Evolutionary conservation across 2,888 invertebrate species (phyloP).

Genomic region (Nematopogon swammerdamellus): DNA sequence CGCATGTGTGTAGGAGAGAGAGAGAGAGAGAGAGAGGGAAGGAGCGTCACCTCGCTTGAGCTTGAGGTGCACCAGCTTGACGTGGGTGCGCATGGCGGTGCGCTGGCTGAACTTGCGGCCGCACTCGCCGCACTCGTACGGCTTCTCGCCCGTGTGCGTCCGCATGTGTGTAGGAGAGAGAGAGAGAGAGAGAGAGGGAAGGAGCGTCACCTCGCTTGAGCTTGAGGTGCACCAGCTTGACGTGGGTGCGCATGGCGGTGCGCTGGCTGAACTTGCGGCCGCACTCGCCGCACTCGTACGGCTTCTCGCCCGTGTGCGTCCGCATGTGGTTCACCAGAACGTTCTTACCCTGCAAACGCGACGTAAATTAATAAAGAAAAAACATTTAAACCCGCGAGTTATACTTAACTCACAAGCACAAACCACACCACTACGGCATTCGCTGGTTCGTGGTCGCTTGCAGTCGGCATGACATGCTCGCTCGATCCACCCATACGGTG

Average conservation of each 20-base stretch:
- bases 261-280: conserved; percentile 32
- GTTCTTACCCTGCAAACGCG: conserved; percentile 29
- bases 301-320: conserved; percentile 40
- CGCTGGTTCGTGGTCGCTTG: too few relatives aligned
- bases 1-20: too few relatives aligned
- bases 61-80: conserved; percentile 36
- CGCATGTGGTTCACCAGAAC: conserved; percentile 33
- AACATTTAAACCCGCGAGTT: not conserved
- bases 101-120: conserved; percentile 32
- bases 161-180: too few relatives aligned
- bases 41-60: conserved; percentile 18
- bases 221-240: conserved; percentile 36
- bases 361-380: too few relatives aligned
- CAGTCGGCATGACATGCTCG: conserved; percentile 28
- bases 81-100: conserved; percentile 37
- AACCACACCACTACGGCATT: too few relatives aligned
- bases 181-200: too few relatives aligned
- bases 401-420: not conserved
- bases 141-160: conserved; percentile 40
- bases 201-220: conserved; percentile 18
- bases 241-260: conserved; percentile 37
- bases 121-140: conserved; percentile 32
- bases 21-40: too few relatives aligned
- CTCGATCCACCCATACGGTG: too few relatives aligned
- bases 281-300: conserved; percentile 32